A percentile compares a stretch with the other conserved stretches of the same genome.
These are phyloP conservation scores for Lacanobia oleracea DNA, from an alignment of 2,888 invertebrate species.

Conservation along the genomic window DNA sequence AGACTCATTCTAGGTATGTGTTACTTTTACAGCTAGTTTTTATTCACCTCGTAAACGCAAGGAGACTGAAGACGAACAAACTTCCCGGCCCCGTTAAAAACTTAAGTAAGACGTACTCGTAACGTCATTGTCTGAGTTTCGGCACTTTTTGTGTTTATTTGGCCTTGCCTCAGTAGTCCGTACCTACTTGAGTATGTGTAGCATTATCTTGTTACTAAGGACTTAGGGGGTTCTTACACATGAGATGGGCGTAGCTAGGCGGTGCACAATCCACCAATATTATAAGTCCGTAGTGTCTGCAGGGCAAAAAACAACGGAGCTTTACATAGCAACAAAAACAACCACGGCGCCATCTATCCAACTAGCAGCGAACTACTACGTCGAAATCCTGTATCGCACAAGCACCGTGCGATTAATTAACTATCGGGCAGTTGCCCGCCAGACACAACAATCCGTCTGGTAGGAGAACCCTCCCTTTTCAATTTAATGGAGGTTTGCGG, in stretches of 20 bases:
- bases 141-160: slow-evolving; percentile 35
- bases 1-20: not conserved
- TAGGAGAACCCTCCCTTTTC: no score
- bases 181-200: slow-evolving; percentile 14
- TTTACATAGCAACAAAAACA: no score
- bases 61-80: slow-evolving; percentile 31
- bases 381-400: no score
- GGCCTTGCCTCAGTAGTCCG: slow-evolving; percentile 3
- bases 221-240: not conserved
- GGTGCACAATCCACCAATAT: not conserved
- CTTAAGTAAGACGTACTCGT: slow-evolving; percentile 51
- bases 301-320: no score
- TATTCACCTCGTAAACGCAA: slow-evolving; percentile 46
- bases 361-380: no score
- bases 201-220: slow-evolving; percentile 12
- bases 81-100: slow-evolving; percentile 50
- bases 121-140: slow-evolving; percentile 48
- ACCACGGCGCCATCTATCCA: no score
- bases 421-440: no score
- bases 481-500: no score
- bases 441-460: no score
- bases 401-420: no score
- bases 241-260: not conserved
- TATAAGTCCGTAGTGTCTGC: no score
- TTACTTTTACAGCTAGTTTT: slow-evolving; percentile 45